These are phyloP conservation scores for Paracanthobrama guichenoti DNA, from an alignment of 2,113 vertebrate genomes.

Conservation along the genomic window DNA sequence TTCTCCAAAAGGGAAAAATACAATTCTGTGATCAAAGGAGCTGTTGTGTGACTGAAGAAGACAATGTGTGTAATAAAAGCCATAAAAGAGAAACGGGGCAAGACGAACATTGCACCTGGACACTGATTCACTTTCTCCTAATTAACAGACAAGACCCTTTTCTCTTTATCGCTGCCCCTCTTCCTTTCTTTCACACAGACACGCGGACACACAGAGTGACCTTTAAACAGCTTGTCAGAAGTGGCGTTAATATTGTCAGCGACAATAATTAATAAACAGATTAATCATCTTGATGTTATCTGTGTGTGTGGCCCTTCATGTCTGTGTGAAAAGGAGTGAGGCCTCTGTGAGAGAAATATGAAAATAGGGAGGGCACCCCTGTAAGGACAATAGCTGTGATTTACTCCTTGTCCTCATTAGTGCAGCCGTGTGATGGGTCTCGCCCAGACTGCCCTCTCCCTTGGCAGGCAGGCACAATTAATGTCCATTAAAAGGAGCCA, in stretches of 20 bases:
- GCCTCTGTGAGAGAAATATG: constrained; percentile 13
- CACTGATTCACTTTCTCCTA: constrained; percentile 15
- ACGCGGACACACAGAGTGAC: background rate
- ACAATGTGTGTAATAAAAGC: background rate
- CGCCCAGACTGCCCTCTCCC: constrained; percentile 19
- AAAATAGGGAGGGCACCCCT: background rate
- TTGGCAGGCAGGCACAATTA: constrained; percentile 46
- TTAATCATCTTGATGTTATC: constrained; percentile 46
- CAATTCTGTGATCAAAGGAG: background rate
- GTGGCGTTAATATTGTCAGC: constrained; percentile 46
- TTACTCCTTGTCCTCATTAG: constrained; percentile 50
- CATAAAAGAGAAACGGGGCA: background rate
- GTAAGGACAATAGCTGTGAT: constrained; percentile 47
- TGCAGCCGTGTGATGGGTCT: constrained; percentile 28
- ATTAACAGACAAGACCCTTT: constrained; percentile 3
- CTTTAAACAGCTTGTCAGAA: constrained; percentile 51
- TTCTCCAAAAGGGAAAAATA: background rate
- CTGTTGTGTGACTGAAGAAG: background rate
- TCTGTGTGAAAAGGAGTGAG: background rate
- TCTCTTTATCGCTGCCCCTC: background rate
- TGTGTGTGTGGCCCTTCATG: constrained; percentile 4
- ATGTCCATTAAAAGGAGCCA: constrained; percentile 37
- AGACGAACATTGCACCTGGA: background rate
- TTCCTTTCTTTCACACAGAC: background rate
- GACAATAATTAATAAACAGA: constrained; percentile 56